A percentile compares a stretch with the other conserved stretches of the same genome.
Conservation (phyloP, 2,888 invertebrate genomes). For the Eucriotettix oculatus region DNA sequence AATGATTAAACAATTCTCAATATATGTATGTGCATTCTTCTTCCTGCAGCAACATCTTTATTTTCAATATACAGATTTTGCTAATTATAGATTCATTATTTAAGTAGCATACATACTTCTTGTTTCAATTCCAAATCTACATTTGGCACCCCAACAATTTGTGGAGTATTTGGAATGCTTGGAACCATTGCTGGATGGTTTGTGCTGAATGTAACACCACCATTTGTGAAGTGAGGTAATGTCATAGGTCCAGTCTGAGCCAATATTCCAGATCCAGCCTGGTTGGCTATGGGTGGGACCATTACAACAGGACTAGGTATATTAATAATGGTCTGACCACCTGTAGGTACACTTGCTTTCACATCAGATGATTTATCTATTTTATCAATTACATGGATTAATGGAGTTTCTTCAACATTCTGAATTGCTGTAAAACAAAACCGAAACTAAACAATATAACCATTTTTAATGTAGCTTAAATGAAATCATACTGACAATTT, state of each 20-base stretch:
- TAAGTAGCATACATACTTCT: conserved; percentile 16
- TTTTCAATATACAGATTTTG: neutral
- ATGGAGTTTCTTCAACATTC: conserved; percentile 2
- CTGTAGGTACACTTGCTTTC: conserved; percentile 2
- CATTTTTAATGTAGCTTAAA: too few species aligned
- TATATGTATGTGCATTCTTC: too few species aligned
- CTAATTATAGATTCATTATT: neutral
- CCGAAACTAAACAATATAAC: too few species aligned
- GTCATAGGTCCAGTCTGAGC: neutral
- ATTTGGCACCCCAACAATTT: neutral
- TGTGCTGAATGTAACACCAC: neutral
- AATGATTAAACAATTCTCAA: too few species aligned
- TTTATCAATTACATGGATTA: conserved; percentile 13
- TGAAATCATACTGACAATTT: too few species aligned
- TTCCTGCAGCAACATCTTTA: too few species aligned
- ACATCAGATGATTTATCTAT: conserved; percentile 8
- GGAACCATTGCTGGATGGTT: too few species aligned
- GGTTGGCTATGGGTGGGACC: neutral
- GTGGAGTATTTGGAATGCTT: too few species aligned
- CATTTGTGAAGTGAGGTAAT: neutral
- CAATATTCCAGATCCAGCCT: neutral
- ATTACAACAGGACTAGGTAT: neutral
- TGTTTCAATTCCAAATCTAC: conserved; percentile 19
- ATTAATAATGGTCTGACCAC: neutral
- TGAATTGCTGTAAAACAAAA: too few species aligned